Evolutionary conservation across 2,888 invertebrate species (phyloP), one percentile per base, ranked within the genome.

Genomic region (Mechanitis messenoides): DNA sequence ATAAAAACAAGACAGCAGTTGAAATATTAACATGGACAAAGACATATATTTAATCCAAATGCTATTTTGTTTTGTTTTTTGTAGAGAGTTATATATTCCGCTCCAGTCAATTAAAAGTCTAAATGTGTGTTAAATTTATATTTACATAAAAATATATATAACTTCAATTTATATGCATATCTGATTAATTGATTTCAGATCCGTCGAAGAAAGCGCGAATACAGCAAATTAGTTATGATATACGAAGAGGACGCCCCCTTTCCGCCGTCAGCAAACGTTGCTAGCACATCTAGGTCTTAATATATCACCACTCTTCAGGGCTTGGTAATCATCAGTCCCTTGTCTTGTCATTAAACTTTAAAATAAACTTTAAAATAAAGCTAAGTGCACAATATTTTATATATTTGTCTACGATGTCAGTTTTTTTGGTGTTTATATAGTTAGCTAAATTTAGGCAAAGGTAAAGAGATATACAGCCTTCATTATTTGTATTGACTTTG

Each of bases 231-330:
- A 67, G 91, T 91, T 65, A 93, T 94, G 92, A 91, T 94, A 58
- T 93, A 93, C 72, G 94, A 95, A 80, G 94, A 94, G 71, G 92
- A 94, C 69, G 93, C 93, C 0, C 94, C 94, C 0, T 73, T 94
- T 28, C 94, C 94, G 0, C 83, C 93, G 0, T 73, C 81, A 0
- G 70, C 55, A 0, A 64, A 69, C 3, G 5, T 63, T 0, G 55
- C 50, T 0, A 56, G 57, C 11, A 54, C 67, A 0, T 61, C 60
- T 0, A 60, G 46, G 1, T 60, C 57, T 7, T 68, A 64, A 61
- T 63, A 58, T n/a, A 9, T 20, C 45, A 31, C 3, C 9, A 50
- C 31, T 2, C 5, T 6, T n/a, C 7, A 50, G 31, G 11, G 11
- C 12, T 31, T 42, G 38, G 31, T 31, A 6, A 2, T 7, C 9